Percentiles rank a stretch among this genome's conserved stretches.
These are phyloP conservation scores for Hydroisotoma schaefferi DNA, from an alignment of 2,888 invertebrate genomes.

Conservation along the genomic window DNA sequence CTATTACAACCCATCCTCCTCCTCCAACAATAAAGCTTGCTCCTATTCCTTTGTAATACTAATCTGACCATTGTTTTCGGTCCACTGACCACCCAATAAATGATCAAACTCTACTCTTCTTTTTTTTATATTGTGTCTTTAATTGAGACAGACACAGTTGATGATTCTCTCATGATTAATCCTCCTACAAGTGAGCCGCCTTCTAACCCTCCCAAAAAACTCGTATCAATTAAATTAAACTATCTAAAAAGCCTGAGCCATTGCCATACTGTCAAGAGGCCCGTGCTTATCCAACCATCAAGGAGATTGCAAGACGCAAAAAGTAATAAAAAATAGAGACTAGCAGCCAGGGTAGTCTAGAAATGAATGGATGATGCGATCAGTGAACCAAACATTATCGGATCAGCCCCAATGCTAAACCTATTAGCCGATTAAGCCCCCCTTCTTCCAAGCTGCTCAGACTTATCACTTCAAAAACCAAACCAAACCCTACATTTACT, in stretches of 20 bases:
- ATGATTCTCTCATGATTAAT: not conserved
- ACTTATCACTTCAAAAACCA: too few relatives aligned
- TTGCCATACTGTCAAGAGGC: constrained; percentile 1
- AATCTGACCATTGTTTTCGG: not conserved
- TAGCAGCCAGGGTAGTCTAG: too few relatives aligned
- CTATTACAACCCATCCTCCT: constrained; percentile 2
- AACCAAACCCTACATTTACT: too few relatives aligned
- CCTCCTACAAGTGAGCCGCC: not conserved
- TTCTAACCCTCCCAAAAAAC: not conserved
- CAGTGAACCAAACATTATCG: too few relatives aligned
- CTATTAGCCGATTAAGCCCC: too few relatives aligned
- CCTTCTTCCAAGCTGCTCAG: too few relatives aligned
- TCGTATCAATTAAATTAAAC: not conserved
- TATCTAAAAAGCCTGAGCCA: not conserved
- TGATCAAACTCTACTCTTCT: not conserved
- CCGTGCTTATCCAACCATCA: constrained; percentile 1
- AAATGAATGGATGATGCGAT: too few relatives aligned
- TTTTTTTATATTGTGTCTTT: not conserved
- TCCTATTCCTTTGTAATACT: too few relatives aligned
- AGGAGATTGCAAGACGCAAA: too few relatives aligned
- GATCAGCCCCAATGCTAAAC: too few relatives aligned
- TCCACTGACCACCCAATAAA: constrained; percentile 2
- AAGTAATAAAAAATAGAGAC: too few relatives aligned
- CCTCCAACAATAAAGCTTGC: not conserved
- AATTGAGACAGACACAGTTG: constrained; percentile 4